Evolutionary conservation across 2,888 invertebrate species (phyloP), one percentile per base, ranked within the genome.

Genomic region (Ormyrus thymus): DNA sequence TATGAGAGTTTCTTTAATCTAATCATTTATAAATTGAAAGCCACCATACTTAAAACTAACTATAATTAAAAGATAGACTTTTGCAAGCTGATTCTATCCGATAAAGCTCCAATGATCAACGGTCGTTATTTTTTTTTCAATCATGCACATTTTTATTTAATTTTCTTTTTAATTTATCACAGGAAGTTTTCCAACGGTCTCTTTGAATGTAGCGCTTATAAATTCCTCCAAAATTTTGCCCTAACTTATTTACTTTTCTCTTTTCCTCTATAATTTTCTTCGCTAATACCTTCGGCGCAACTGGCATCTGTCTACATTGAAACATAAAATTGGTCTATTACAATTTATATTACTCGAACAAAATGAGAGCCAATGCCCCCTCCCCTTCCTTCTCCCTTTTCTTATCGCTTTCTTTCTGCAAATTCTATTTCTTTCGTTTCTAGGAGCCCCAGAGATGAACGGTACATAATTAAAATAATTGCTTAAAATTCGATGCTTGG

Each of bases 311-410:
- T 75, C 75, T 64, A 71, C 53, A 61, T 79, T 55, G 72, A 50
- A 80, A 78, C 80, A n/a, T 62, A 80, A 80, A 77, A 78, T 78
- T 80, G 70, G 51, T 46, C 78, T 78, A 78, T 68, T 75, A 75
- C 66, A 68, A 78, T 86, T 84, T 88, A 88, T 87, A 86, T 87
- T 87, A 88, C 88, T 87, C 85, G 80, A 83, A 86, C 86, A 86
- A 87, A 87, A 87, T 84, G 85, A 87, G 83, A 84, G 84, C 85
- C 84, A 86, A 87, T 83, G 83, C 72, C 83, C 83, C 29, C 77
- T 77, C 84, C 81, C 83, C 82, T 84, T 85, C 48, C 65, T 9
- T 50, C 48, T n/a, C 46, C n/a, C n/a, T 58, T n/a, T 46, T n/a
- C 7, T 15, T n/a, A 29, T 53, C 64, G 6, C 62, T 46, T 9